These are phyloP conservation scores for Calycopis cecrops DNA, from an alignment of 1,140 invertebrate species.

Conservation along the genomic window DNA sequence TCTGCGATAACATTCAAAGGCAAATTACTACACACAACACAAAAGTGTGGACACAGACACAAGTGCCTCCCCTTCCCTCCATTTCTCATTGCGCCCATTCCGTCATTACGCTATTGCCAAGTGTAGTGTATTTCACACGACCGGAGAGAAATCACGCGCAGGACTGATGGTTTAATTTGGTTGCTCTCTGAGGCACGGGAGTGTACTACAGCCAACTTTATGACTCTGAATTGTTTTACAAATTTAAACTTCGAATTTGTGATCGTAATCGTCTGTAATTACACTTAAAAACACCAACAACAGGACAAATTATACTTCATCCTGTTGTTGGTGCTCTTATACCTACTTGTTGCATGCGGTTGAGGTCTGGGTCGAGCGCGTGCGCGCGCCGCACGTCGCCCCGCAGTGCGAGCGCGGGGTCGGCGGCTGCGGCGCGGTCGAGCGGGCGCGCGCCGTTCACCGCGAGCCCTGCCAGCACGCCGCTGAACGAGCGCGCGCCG, in stretches of 20 bases:
- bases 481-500: conserved; percentile 87
- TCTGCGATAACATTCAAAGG: conserved; percentile 75
- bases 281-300: too few relatives aligned
- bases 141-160: not conserved
- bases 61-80: too few relatives aligned
- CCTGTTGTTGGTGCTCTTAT: too few relatives aligned
- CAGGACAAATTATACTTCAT: too few relatives aligned
- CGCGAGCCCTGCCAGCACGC: conserved; percentile 91
- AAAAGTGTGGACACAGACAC: too few relatives aligned
- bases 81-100: too few relatives aligned
- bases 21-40: too few relatives aligned
- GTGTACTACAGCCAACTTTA: not conserved
- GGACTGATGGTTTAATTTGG: not conserved
- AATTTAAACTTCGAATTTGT: too few relatives aligned
- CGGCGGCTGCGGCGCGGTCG: conserved; percentile 88
- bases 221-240: not conserved
- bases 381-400: conserved; percentile 85
- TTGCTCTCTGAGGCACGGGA: not conserved
- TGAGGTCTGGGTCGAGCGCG: conserved; percentile 84
- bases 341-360: conserved; percentile 86
- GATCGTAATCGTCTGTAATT: too few relatives aligned
- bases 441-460: conserved; percentile 90
- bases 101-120: too few relatives aligned
- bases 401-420: conserved; percentile 82
- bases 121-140: too few relatives aligned